A percentile compares a stretch with the other conserved stretches of the same genome.
Conservation (phyloP, 2,113 vertebrate species). For the Aleadryas rufinucha region DNA sequence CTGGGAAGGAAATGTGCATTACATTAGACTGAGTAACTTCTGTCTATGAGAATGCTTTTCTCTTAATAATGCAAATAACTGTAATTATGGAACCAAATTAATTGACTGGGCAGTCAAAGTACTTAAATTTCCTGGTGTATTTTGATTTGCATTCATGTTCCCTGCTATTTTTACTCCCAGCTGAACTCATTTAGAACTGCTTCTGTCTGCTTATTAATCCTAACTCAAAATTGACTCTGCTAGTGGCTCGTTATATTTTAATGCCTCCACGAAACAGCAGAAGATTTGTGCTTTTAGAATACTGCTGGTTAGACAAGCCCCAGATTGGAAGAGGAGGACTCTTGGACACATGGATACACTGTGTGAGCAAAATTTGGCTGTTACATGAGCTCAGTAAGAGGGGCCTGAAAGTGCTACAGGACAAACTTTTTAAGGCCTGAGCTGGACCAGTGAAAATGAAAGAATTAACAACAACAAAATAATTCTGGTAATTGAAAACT, state of each 20-base stretch:
- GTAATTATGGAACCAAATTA: constrained; percentile 42
- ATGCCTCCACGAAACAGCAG: neutral
- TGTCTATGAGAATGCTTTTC: neutral
- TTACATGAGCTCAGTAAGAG: neutral
- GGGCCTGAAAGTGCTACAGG: neutral
- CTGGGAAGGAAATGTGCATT: constrained; percentile 25
- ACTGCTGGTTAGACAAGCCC: neutral
- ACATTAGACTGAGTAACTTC: constrained; percentile 17
- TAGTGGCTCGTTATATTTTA: neutral
- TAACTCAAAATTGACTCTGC: neutral
- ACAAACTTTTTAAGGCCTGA: neutral
- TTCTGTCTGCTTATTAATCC: constrained; percentile 21
- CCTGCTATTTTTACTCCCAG: constrained; percentile 42
- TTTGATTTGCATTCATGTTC: constrained; percentile 43
- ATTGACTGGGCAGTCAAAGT: constrained; percentile 39
- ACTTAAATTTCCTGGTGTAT: constrained; percentile 7
- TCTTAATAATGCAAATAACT: constrained; percentile 37
- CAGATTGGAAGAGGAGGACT: neutral
- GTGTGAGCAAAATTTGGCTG: neutral
- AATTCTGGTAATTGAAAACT: neutral
- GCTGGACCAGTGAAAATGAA: neutral
- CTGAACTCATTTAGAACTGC: neutral
- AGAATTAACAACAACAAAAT: neutral
- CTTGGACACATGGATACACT: accelerated
- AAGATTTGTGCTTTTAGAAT: neutral